Base-by-base conservation (phyloP, 2,797 vertebrate species). In the Silurus lanzhouensis region DNA sequence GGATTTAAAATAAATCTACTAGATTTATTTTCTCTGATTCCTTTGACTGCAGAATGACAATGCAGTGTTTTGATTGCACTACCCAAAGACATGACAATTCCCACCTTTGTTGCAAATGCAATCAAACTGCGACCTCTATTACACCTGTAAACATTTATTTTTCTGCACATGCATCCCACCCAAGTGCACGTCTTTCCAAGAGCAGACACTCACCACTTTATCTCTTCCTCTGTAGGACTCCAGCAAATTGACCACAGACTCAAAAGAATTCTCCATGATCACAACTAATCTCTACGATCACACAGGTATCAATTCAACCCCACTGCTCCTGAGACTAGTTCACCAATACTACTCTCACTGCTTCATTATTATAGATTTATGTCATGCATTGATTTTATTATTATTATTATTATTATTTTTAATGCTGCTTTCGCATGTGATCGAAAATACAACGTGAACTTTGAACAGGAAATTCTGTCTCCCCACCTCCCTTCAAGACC, bases 211-310 rank as follows among this genome's bases (percentile, higher is more conserved):
- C 91, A 99, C 97, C 93, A 96, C 92, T 92, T 97, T 96, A 89
- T 99, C 97, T 81, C 97, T 95, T 44, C 97, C 97, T 88, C 98
- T 94, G 92, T 98, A 96, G 0, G 96, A 96, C 91, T 99, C 98
- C 86, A 99, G 91, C 44, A 93, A 82, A 3, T 92, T 91, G 2
- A 96, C 94, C 57, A 97, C 84, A 14, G 91, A 88, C 84, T 93
- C 70, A 85, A 97, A 57, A 12, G 90, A 89, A 82, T 89, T 81
- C 91, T 94, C 94, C 96, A 97, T 88, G 57, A 46, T 70, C 17
- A 31, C 12, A 25, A 25, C 20, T 12, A 6, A 19, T 2, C 15
- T 6, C 4, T 72, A 44, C 19, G 9, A 22, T 10, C 75, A 20
- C 1, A 38, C 19, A 61, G 15, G 10, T 38, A 4, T 12, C 1